These are phyloP conservation scores for Danionella dracula DNA, from an alignment of 2,797 vertebrate genomes.

Conservation along the genomic window DNA sequence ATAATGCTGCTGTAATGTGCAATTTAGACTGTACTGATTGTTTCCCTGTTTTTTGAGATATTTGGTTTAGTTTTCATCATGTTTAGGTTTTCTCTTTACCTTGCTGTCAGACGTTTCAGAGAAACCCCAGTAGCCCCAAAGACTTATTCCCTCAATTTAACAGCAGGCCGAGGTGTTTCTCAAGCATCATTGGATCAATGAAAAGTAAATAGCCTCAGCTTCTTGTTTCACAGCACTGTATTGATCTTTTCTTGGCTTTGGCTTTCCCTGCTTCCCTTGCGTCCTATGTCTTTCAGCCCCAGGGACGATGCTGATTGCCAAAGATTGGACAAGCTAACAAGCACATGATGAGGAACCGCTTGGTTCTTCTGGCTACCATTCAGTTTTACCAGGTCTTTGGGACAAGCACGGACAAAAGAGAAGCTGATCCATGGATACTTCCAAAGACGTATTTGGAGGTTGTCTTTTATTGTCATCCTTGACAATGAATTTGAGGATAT, in stretches of 20 bases:
- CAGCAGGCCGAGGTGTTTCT: slow-evolving; percentile 98
- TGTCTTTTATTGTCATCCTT: slow-evolving; percentile 61
- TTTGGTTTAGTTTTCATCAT: slow-evolving; percentile 67
- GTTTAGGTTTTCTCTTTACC: slow-evolving; percentile 75
- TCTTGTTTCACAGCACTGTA: slow-evolving; percentile 96
- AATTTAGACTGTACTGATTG: too few species aligned
- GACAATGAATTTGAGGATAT: slow-evolving; percentile 54
- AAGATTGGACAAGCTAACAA: slow-evolving; percentile 99
- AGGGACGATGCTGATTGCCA: slow-evolving; percentile 97
- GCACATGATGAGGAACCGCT: slow-evolving; percentile 90
- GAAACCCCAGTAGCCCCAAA: slow-evolving; percentile 62
- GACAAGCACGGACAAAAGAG: slow-evolving; percentile 67
- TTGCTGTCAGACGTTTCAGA: slow-evolving; percentile 66
- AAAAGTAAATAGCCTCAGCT: slow-evolving; percentile 99
- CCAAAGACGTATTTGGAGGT: slow-evolving; percentile 50
- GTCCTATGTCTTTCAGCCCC: slow-evolving; percentile 93
- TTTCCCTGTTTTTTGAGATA: too few species aligned
- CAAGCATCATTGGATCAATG: slow-evolving; percentile 99
- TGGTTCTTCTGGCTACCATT: slow-evolving; percentile 75
- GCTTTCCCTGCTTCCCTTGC: slow-evolving; percentile 81
- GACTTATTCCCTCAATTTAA: slow-evolving; percentile 98
- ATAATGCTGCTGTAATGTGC: too few species aligned
- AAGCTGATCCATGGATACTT: slow-evolving; percentile 73
- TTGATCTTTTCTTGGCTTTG: slow-evolving; percentile 98
- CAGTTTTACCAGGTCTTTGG: slow-evolving; percentile 72